These are phyloP conservation scores for Orthonevra nobilis DNA, from an alignment of 2,888 invertebrate species.

Conservation along the genomic window DNA sequence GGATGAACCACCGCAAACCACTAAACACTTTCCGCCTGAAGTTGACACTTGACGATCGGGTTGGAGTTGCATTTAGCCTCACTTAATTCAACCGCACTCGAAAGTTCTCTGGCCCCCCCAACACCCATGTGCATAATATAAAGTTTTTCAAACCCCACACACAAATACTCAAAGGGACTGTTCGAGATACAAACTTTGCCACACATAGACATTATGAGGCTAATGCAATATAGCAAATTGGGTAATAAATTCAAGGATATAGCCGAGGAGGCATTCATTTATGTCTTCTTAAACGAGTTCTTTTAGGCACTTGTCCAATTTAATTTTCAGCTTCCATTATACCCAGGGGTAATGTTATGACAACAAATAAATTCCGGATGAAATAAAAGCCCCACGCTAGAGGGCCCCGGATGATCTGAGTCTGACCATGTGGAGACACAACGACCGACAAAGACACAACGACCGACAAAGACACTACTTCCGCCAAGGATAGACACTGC, in stretches of 20 bases:
- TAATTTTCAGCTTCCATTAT: conserved; percentile 71
- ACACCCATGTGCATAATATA: conserved; percentile 32
- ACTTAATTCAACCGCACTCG: conserved; percentile 35
- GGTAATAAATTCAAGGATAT: conserved; percentile 69
- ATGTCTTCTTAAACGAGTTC: conserved; percentile 70
- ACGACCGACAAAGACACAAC: too few species aligned
- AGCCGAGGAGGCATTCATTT: conserved; percentile 67
- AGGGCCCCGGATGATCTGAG: conserved; percentile 30
- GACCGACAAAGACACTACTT: conserved; percentile 4
- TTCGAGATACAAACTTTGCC: neutral
- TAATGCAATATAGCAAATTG: conserved; percentile 69
- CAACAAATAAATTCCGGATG: conserved; percentile 68
- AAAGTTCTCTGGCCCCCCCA: neutral
- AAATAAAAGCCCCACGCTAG: conserved; percentile 62
- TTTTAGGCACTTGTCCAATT: conserved; percentile 72
- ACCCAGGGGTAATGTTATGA: conserved; percentile 65
- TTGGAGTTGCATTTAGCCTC: conserved; percentile 31
- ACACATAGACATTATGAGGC: conserved; percentile 19
- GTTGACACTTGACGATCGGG: conserved; percentile 28
- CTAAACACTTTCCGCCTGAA: neutral
- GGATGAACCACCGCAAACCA: conserved; percentile 9
- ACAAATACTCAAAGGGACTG: neutral
- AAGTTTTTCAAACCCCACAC: conserved; percentile 5
- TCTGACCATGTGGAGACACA: neutral
- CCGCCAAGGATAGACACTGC: conserved; percentile 12